Evolutionary conservation across 2,113 vertebrate genomes (phyloP).

Genomic region (Neomonachus schauinslandi): DNA sequence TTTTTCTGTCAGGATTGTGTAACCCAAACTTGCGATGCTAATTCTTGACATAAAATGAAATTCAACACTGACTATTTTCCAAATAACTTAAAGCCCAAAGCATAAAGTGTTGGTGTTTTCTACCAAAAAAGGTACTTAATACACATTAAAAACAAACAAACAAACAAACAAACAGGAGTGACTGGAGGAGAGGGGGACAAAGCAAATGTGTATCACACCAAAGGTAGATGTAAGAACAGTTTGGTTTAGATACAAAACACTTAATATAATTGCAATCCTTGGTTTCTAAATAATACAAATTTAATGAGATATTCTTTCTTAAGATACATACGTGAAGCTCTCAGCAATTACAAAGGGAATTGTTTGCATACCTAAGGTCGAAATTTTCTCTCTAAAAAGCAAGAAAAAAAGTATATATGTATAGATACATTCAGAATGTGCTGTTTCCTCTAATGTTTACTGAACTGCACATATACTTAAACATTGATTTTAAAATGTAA

Average conservation of each 20-base stretch:
- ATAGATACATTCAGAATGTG: constrained; percentile 55
- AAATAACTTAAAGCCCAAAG: background rate
- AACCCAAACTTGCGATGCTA: background rate
- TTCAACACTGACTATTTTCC: background rate
- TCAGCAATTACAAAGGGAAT: background rate
- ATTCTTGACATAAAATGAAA: background rate
- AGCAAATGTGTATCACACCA: background rate
- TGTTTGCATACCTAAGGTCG: constrained; percentile 37
- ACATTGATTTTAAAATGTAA: background rate
- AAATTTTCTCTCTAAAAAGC: constrained; percentile 48
- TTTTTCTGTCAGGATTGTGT: constrained; percentile 18
- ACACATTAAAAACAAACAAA: background rate
- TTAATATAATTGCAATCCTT: background rate
- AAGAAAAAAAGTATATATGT: background rate
- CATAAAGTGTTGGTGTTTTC: background rate
- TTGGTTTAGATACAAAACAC: background rate
- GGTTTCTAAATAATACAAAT: background rate
- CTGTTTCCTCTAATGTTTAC: constrained; percentile 45
- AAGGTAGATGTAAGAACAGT: background rate
- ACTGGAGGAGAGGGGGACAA: background rate
- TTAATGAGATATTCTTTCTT: background rate
- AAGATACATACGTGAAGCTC: background rate
- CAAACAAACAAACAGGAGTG: background rate
- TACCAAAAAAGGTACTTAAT: background rate
- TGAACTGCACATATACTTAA: background rate